Base-by-base conservation (phyloP, 2,113 vertebrate genomes). In the Harpagus bidentatus region DNA sequence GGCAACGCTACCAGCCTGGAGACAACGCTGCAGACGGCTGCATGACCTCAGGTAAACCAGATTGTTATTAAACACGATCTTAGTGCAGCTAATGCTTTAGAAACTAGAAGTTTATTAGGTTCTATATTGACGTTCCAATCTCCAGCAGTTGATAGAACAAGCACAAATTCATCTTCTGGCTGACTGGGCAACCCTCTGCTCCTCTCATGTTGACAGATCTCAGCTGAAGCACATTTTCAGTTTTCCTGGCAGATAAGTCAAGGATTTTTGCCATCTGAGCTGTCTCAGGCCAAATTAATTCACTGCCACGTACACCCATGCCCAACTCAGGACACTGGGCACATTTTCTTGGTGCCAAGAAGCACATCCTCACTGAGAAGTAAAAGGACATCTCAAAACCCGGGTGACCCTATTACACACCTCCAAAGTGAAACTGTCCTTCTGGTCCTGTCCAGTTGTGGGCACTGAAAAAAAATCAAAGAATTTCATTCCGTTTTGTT, bases 191-290 rank as follows among this genome's bases (percentile, higher is more conserved):
- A 59, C 87, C 70, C 84, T 91, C 84, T 93, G 87, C 87, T 94
- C 58, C 87, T 67, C 78, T 90, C 59, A 9, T 5, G 16, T 17
- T 90, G 89, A 90, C 87, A 93, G 66, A 59, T 66, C 59, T 86
- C 78, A 74, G 88, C 45, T 81, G 89, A 95, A 93, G 74, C 82
- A 88, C 89, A 63, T 93, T 95, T 95, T 53, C 86, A 77, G 89
- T 76, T 82, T 86, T 94, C 67, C 62, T 94, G 90, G 95, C 91
- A 91, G 53, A 48, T 73, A 86, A 94, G 21, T 56, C 31, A 81
- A 63, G 82, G 91, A 19, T 63, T 95, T 96, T 90, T 93, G 89
- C 95, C 82, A 96, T 93, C 34, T 94, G 96, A 94, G 93, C 74
- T 47, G 7, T 72, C 84, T 85, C n/a, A 70, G 87, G 76, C 77